Conservation (phyloP, 2,888 invertebrate species). For the Miltochrista miniata region DNA sequence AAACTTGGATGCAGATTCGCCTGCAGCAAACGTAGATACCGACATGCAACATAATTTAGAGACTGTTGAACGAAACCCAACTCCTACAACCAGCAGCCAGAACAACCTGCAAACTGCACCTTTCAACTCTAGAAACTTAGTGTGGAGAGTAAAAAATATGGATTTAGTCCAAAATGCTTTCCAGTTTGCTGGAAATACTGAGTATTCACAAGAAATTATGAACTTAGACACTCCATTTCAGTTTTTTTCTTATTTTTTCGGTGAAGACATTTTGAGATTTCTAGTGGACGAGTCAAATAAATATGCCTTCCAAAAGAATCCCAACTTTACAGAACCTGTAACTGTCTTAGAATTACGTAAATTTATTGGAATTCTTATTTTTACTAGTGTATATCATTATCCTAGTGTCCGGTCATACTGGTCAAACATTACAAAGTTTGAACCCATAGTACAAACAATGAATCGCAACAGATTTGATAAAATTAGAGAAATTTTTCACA, state of each 20-base stretch:
- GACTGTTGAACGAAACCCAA: constrained; percentile 42
- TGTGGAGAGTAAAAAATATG: constrained; percentile 45
- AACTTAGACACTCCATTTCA: constrained; percentile 42
- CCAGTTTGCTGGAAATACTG: constrained; percentile 30
- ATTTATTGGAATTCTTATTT: constrained; percentile 38
- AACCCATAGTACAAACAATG: constrained; percentile 28
- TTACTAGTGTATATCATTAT: constrained; percentile 27
- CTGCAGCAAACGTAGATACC: constrained; percentile 38
- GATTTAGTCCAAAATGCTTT: constrained; percentile 40
- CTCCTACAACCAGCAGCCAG: constrained; percentile 39
- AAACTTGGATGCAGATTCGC: constrained; percentile 37
- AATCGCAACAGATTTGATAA: constrained; percentile 39
- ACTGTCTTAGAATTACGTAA: constrained; percentile 22
- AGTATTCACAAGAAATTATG: constrained; percentile 43
- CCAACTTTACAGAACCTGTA: constrained; percentile 40
- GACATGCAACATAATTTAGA: constrained; percentile 43
- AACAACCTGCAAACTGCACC: constrained; percentile 44
- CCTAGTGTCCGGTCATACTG: constrained; percentile 40
- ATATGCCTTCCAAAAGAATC: constrained; percentile 37
- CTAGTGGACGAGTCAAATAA: constrained; percentile 31
- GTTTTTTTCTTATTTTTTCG: constrained; percentile 44
- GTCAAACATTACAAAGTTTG: constrained; percentile 25
- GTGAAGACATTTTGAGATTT: constrained; percentile 22
- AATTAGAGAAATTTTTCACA: constrained; percentile 26
- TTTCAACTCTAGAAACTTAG: constrained; percentile 39